A percentile compares a stretch with the other conserved stretches of the same genome.
Conservation (phyloP, 2,113 vertebrate genomes). For the Cyprinodon brontotheroides region DNA sequence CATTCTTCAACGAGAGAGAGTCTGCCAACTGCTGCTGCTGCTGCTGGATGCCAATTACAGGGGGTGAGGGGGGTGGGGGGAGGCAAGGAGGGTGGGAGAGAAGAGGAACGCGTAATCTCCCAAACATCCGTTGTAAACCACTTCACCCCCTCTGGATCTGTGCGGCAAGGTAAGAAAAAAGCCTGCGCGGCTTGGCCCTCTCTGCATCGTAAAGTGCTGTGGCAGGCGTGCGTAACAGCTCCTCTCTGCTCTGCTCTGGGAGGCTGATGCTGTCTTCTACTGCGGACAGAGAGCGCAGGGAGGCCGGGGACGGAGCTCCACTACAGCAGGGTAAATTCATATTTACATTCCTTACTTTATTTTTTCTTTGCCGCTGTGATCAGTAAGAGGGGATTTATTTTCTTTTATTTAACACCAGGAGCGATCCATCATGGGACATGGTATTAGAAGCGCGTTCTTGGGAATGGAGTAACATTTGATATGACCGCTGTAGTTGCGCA, state of each 20-base stretch:
- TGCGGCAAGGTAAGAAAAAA: conserved; percentile 62
- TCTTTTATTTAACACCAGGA: not conserved
- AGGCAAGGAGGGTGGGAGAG: conserved; percentile 14
- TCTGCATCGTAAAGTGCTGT: conserved; percentile 40
- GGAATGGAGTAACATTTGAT: conserved; percentile 24
- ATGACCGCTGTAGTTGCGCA: conserved; percentile 21
- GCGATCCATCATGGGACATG: not conserved
- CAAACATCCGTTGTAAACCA: conserved; percentile 73
- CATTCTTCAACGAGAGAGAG: conserved; percentile 48
- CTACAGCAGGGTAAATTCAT: conserved; percentile 60
- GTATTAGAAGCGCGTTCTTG: conserved; percentile 5
- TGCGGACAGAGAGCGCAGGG: conserved; percentile 55
- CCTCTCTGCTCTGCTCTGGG: conserved; percentile 46
- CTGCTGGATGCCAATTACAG: too few species aligned
- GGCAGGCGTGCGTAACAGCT: conserved; percentile 49
- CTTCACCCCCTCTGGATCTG: conserved; percentile 69
- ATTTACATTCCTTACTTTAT: conserved; percentile 2
- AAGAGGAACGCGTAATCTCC: conserved; percentile 69
- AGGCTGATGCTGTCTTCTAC: conserved; percentile 30
- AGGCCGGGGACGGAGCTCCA: conserved; percentile 54
- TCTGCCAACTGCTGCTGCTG: conserved; percentile 37
- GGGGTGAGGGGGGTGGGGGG: conserved; percentile 1
- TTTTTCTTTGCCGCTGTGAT: not conserved
- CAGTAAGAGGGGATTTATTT: not conserved
- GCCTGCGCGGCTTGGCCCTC: conserved; percentile 51